Percentiles rank a stretch among this genome's conserved stretches.
Conservation (phyloP, 2,797 vertebrate species). For the Halcyon badia region DNA sequence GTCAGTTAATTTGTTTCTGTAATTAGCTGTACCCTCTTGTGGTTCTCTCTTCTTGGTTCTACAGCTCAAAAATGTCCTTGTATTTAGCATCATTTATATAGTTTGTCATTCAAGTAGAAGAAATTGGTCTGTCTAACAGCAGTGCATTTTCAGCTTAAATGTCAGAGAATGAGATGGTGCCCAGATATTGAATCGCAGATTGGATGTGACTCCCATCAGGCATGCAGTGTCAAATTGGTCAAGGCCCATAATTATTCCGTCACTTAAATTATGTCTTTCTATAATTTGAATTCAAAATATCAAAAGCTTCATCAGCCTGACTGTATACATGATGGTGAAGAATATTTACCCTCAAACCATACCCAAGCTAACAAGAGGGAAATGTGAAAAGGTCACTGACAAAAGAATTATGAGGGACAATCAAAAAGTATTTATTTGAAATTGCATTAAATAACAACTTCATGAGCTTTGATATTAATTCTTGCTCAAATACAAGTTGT, state of each 20-base stretch:
- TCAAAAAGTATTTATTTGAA: not conserved
- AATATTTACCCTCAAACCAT: constrained; percentile 20
- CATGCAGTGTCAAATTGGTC: constrained; percentile 52
- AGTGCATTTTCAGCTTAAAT: constrained; percentile 72
- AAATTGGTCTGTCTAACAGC: constrained; percentile 39
- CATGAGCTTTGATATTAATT: not conserved
- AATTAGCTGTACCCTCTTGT: constrained; percentile 75
- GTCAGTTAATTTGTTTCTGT: constrained; percentile 72
- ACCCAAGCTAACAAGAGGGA: not conserved
- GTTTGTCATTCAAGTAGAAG: constrained; percentile 62
- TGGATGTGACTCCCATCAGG: constrained; percentile 37
- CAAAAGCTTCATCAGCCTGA: constrained; percentile 48
- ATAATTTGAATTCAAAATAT: constrained; percentile 72
- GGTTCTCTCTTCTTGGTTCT: constrained; percentile 25
- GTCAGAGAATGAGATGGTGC: constrained; percentile 63
- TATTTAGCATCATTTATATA: constrained; percentile 50
- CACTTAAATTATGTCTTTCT: constrained; percentile 59
- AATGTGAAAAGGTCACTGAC: constrained; percentile 11
- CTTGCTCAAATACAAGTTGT: not conserved
- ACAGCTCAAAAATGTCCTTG: not conserved
- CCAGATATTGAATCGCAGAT: constrained; percentile 66
- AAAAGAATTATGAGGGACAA: not conserved
- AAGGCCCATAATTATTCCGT: constrained; percentile 66
- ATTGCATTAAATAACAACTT: not conserved
- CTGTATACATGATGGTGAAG: not conserved